Conservation (phyloP, 2,888 invertebrate species). For the Malachius bipustulatus region DNA sequence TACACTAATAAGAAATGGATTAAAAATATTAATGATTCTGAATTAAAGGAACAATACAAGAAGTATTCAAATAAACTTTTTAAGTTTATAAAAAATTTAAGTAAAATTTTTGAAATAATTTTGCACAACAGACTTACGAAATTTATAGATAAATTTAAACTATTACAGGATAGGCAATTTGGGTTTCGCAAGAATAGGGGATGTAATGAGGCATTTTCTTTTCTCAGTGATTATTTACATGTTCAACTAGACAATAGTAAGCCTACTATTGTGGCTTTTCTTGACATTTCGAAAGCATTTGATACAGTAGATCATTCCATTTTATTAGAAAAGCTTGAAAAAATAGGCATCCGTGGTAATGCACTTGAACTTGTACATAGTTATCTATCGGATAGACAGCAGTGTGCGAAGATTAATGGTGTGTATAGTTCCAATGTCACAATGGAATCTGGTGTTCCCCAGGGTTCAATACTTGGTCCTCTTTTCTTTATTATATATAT, state of each 20-base stretch:
- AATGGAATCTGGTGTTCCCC: not conserved
- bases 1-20: too few species aligned
- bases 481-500: conserved; percentile 2
- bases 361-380: not conserved
- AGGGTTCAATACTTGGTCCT: not conserved
- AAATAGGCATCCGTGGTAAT: not conserved
- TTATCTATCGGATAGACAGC: not conserved
- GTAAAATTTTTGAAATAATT: not conserved
- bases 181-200: not conserved
- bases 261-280: not conserved
- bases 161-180: not conserved
- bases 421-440: not conserved
- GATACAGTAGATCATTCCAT: not conserved
- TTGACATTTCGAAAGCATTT: not conserved
- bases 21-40: too few species aligned
- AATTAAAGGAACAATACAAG: too few species aligned
- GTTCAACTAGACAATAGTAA: not conserved
- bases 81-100: too few species aligned
- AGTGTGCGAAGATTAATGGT: not conserved
- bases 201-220: not conserved
- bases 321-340: too few species aligned
- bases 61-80: too few species aligned
- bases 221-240: not conserved
- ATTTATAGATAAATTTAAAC: not conserved
- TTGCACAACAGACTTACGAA: not conserved